Evolutionary conservation across 2,797 vertebrate species (phyloP), one percentile per base, ranked within the genome.

Genomic region (Ataeniobius toweri): DNA sequence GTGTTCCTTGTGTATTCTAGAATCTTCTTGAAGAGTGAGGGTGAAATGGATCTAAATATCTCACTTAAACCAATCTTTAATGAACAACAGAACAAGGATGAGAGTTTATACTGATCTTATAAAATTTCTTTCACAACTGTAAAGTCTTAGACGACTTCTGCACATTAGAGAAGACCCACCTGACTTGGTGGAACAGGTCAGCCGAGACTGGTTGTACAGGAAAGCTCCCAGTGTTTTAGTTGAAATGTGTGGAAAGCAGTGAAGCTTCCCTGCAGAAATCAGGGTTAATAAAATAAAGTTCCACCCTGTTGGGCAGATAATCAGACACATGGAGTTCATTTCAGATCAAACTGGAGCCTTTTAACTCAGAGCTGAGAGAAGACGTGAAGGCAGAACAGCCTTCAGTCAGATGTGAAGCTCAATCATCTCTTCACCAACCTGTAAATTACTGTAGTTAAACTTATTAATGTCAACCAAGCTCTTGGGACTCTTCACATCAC

Each of bases 201-300:
- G 39, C 67, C 67, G 24, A 69, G 41, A 46, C 67, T n/a, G 67
- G 67, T 46, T 69, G 6, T 69, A 69, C 67, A 69, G 22, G 12
- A 46, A 69, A 46, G 16, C 22, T n/a, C 67, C 39, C 41, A 69
- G 67, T 69, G 41, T 69, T 69, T 69, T 69, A 46, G 67, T 69
- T 69, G 41, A 44, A 69, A 46, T 46, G 67, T 69, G 67, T 44
- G 77, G 26, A 79, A 72, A 61, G 78, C 90, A 88, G 80, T 86
- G 84, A 87, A 88, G 85, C 88, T 86, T 89, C 87, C 84, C 87
- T 0, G 72, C 78, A 86, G 61, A 86, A 87, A 90, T 85, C 81
- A 88, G 67, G 18, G 80, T 80, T 87, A 85, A 88, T 89, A 84
- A 88, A 88, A 87, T 88, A 84, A 88, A 80, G 89, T 91, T 91